Evolutionary conservation across 2,888 invertebrate genomes (phyloP).

Genomic region (Acronicta aceris): DNA sequence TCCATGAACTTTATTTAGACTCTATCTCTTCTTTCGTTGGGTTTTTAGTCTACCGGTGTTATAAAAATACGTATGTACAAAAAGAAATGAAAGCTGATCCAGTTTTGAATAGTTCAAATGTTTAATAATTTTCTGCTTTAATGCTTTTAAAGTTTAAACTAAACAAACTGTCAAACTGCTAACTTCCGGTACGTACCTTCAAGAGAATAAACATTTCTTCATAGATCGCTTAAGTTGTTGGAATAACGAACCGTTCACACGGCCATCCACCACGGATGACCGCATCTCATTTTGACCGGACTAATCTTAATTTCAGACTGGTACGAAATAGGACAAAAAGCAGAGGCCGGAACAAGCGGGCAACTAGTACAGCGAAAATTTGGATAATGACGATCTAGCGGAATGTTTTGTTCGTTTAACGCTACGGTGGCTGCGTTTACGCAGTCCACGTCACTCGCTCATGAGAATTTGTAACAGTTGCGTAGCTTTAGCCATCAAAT

Average conservation of each 20-base stretch:
- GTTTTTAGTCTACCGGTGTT: background rate
- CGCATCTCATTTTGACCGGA: constrained; percentile 83
- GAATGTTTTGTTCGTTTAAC: constrained; percentile 82
- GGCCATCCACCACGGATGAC: constrained; percentile 86
- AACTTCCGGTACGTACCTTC: constrained; percentile 48
- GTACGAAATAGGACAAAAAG: constrained; percentile 85
- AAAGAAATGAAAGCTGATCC: constrained; percentile 12
- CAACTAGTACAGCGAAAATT: constrained; percentile 88
- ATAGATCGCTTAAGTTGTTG: constrained; percentile 77
- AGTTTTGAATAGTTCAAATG: constrained; percentile 22
- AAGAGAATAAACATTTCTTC: constrained; percentile 49
- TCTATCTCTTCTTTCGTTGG: too few relatives aligned
- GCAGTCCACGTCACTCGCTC: constrained; percentile 63
- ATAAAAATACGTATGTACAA: background rate
- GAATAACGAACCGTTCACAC: constrained; percentile 85
- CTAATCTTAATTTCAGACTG: constrained; percentile 87
- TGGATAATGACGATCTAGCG: constrained; percentile 88
- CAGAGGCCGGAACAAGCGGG: constrained; percentile 87
- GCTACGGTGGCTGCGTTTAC: constrained; percentile 79
- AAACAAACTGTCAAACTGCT: constrained; percentile 49
- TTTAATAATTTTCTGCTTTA: constrained; percentile 39
- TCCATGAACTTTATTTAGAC: too few relatives aligned
- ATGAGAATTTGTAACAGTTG: constrained; percentile 65
- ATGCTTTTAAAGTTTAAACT: constrained; percentile 30
- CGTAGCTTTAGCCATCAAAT: constrained; percentile 54